A percentile compares a stretch with the other conserved stretches of the same genome.
Conservation (phyloP, 1,140 invertebrate genomes). For the Rhyzopertha dominica region DNA sequence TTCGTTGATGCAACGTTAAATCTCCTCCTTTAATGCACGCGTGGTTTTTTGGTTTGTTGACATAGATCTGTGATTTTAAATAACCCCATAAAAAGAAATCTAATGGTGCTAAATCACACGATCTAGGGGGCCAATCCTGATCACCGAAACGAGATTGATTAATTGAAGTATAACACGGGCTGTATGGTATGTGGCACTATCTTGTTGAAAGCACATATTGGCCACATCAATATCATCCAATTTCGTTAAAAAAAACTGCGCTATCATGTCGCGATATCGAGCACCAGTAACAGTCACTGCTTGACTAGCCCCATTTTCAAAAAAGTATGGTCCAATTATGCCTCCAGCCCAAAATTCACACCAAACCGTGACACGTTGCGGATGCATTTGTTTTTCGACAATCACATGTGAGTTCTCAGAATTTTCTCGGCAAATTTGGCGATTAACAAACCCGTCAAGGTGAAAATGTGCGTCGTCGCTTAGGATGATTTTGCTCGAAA, state of each 20-base stretch:
- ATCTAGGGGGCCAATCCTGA: slow-evolving; percentile 12
- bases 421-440: slow-evolving; percentile 32
- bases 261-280: slow-evolving; percentile 2
- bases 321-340: slow-evolving; percentile 7
- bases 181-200: slow-evolving; percentile 11
- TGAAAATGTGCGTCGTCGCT: slow-evolving; percentile 21
- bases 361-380: slow-evolving; percentile 40
- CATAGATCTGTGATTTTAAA: too few species aligned
- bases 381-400: slow-evolving; percentile 37
- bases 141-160: slow-evolving; percentile 15
- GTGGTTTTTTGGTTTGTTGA: too few species aligned
- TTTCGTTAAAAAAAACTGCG: not conserved
- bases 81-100: slow-evolving; percentile 14
- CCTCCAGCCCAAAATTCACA: slow-evolving; percentile 40
- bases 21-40: too few species aligned
- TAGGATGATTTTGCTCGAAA: slow-evolving; percentile 26
- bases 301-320: slow-evolving; percentile 1
- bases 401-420: slow-evolving; percentile 26
- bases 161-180: slow-evolving; percentile 3
- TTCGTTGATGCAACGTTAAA: too few species aligned
- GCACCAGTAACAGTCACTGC: slow-evolving; percentile 6
- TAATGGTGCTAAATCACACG: slow-evolving; percentile 10
- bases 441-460: slow-evolving; percentile 32
- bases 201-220: slow-evolving; percentile 13
- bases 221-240: slow-evolving; percentile 7